Percentiles rank a stretch among this genome's conserved stretches.
phyloP scores from a whole-genome alignment of 2,797 vertebrate species.

The Meriones psammophilus region DNA sequence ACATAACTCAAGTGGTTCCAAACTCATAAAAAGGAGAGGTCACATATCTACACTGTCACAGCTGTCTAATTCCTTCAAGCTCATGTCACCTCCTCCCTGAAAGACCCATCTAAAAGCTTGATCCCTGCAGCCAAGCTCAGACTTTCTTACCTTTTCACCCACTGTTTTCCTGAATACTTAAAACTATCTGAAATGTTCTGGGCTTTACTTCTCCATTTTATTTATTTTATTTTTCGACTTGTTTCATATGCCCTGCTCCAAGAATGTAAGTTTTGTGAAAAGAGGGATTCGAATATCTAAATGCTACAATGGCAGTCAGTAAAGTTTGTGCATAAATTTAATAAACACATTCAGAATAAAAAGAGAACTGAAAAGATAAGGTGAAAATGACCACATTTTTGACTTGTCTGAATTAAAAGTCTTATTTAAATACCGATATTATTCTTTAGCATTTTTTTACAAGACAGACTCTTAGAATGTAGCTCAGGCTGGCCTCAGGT shows the following conservation, averaged over 20 bases:
- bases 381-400: constrained; percentile 36
- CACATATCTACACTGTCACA: background rate
- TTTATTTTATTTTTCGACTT: background rate
- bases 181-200: background rate
- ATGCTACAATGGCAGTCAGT: background rate
- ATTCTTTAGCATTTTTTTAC: background rate
- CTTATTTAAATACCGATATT: constrained; percentile 6
- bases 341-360: background rate
- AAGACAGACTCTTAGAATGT: background rate
- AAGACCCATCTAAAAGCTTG: background rate
- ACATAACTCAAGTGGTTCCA: background rate
- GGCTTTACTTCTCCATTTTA: background rate
- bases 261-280: constrained; percentile 4
- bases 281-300: constrained; percentile 5
- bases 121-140: background rate
- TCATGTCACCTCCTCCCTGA: background rate
- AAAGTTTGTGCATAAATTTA: background rate
- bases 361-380: constrained; percentile 8
- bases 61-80: background rate
- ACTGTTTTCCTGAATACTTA: background rate
- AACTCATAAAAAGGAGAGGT: background rate
- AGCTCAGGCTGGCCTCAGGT: too few relatives aligned
- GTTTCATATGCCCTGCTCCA: background rate
- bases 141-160: background rate
- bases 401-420: constrained; percentile 3